Percentiles rank a stretch among this genome's conserved stretches.
These are phyloP conservation scores for Zosterops japonicus DNA, from an alignment of 2,113 vertebrate species.

Conservation along the genomic window DNA sequence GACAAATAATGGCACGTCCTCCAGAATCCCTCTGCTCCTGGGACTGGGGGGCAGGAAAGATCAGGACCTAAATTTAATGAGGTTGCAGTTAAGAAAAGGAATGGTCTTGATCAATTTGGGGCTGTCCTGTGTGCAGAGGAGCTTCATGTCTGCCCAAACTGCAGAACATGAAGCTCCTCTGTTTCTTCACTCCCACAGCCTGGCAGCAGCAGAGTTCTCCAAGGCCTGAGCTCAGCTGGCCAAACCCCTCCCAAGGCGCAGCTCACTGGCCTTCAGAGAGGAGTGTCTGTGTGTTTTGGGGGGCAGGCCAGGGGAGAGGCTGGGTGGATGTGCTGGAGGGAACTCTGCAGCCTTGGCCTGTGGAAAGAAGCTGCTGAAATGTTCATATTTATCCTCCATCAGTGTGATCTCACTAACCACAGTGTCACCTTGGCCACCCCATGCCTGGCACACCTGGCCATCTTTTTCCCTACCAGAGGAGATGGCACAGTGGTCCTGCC, in stretches of 20 bases:
- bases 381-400: not conserved
- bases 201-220: not conserved
- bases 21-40: not conserved
- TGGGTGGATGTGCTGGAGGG: not conserved
- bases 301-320: not conserved
- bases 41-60: not conserved
- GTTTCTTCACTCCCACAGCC: not conserved
- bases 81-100: not conserved
- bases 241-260: not conserved
- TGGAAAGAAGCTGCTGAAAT: not conserved
- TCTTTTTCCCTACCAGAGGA: not conserved
- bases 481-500: not conserved
- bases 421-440: not conserved
- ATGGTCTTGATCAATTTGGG: not conserved
- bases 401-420: not conserved
- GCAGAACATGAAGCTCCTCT: not conserved
- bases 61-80: not conserved
- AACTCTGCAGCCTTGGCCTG: not conserved
- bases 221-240: not conserved
- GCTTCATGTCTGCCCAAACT: not conserved
- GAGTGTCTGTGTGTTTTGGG: not conserved
- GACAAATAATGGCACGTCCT: too few species aligned
- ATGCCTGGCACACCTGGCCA: not conserved
- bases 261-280: not conserved
- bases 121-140: not conserved